phyloP scores from a whole-genome alignment of 2,888 invertebrate genomes.

The Agriopis aurantiaria region DNA sequence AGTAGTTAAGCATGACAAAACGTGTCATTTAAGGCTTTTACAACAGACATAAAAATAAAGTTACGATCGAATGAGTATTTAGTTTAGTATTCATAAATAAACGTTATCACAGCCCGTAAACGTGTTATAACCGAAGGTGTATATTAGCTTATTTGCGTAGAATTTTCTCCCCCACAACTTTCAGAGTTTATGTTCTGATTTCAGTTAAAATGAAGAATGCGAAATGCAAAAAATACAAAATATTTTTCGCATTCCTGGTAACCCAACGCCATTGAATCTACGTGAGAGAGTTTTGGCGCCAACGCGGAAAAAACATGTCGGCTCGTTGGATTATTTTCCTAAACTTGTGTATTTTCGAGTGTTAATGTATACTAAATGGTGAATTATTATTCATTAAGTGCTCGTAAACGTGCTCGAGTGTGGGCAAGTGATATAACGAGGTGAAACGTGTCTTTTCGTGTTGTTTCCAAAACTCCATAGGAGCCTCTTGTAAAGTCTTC shows the following conservation, averaged over 20 bases:
- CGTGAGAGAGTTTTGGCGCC: too few relatives aligned
- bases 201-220: neutral
- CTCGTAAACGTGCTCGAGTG: too few relatives aligned
- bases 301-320: too few relatives aligned
- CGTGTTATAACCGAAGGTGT: neutral
- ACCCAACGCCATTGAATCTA: too few relatives aligned
- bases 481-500: too few relatives aligned
- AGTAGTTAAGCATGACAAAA: constrained; percentile 16
- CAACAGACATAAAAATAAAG: constrained; percentile 20
- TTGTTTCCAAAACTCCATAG: too few relatives aligned
- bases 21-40: constrained; percentile 29
- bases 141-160: constrained; percentile 7
- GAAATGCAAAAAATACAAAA: neutral
- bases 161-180: neutral
- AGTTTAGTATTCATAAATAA: constrained; percentile 10
- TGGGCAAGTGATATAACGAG: too few relatives aligned
- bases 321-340: too few relatives aligned
- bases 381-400: too few relatives aligned
- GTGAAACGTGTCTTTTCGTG: too few relatives aligned
- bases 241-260: neutral
- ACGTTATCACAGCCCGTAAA: constrained; percentile 19
- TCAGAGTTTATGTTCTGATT: neutral
- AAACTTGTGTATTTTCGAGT: too few relatives aligned
- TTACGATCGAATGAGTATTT: constrained; percentile 20
- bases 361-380: too few relatives aligned